Conservation (phyloP, 2,113 vertebrate species). For the Sphaerodactylus townsendi region DNA sequence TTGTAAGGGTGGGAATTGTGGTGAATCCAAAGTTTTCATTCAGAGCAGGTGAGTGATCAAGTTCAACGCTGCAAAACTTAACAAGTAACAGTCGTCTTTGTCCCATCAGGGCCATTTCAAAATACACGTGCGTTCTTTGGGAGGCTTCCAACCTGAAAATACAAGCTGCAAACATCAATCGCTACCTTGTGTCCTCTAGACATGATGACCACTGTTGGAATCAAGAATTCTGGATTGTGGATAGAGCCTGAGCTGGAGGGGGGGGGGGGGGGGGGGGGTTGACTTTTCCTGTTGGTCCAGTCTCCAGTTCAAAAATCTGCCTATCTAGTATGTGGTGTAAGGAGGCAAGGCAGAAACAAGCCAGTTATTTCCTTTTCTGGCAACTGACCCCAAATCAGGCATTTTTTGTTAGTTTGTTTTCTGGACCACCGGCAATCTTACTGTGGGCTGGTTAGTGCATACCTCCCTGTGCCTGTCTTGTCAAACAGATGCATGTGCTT, state of each 20-base stretch:
- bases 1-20: too few species aligned
- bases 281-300: too few species aligned
- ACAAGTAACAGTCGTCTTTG: neutral
- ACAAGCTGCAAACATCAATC: neutral
- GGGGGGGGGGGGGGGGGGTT: too few species aligned
- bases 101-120: too few species aligned
- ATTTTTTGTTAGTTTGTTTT: too few species aligned
- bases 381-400: neutral
- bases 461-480: neutral
- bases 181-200: neutral
- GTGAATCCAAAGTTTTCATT: neutral
- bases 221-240: neutral
- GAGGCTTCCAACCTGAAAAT: neutral
- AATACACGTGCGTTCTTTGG: too few species aligned
- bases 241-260: too few species aligned
- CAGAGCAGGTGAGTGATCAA: accelerated
- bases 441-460: neutral
- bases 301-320: too few species aligned
- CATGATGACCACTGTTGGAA: neutral
- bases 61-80: neutral
- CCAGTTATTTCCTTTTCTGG: neutral
- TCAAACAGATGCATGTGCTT: neutral
- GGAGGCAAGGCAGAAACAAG: too few species aligned
- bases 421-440: too few species aligned
- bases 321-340: too few species aligned